A percentile compares a stretch with the other conserved stretches of the same genome.
Conservation (phyloP, 2,888 invertebrate species). For the Mimas tiliae region DNA sequence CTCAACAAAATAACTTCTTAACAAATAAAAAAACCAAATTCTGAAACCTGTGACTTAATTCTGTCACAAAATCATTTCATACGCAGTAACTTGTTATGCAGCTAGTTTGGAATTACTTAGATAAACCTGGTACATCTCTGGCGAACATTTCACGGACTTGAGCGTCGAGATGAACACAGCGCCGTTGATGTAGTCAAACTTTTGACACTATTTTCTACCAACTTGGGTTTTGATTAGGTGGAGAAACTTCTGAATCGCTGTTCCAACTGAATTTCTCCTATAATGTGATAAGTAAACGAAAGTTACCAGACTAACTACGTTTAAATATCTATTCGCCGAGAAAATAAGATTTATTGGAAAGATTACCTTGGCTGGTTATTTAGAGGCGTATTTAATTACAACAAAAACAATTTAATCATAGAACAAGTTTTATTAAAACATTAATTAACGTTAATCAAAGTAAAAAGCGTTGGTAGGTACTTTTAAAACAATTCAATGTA, state of each 20-base stretch:
- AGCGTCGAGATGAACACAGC: constrained; percentile 51
- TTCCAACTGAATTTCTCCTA: not conserved
- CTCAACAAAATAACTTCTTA: too few relatives aligned
- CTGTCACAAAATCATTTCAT: constrained; percentile 7
- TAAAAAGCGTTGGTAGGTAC: not conserved
- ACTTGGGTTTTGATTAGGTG: constrained; percentile 73
- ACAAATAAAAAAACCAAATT: constrained; percentile 5
- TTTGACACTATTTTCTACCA: constrained; percentile 69
- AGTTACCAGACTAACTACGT: not conserved
- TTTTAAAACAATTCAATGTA: constrained; percentile 4
- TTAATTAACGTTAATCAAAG: constrained; percentile 10
- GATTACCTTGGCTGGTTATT: not conserved
- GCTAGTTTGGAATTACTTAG: constrained; percentile 44
- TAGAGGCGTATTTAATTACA: constrained; percentile 2
- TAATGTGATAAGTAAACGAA: constrained; percentile 17
- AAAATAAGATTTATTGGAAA: not conserved
- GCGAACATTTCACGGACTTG: constrained; percentile 48
- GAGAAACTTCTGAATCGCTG: constrained; percentile 48
- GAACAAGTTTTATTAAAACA: constrained; percentile 2
- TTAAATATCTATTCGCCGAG: not conserved
- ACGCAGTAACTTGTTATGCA: constrained; percentile 19
- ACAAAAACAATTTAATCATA: constrained; percentile 11
- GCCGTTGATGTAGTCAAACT: constrained; percentile 58
- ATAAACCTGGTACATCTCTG: constrained; percentile 42
- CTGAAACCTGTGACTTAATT: not conserved